Conservation (phyloP, 2,888 invertebrate genomes). For the Volucella zonaria region DNA sequence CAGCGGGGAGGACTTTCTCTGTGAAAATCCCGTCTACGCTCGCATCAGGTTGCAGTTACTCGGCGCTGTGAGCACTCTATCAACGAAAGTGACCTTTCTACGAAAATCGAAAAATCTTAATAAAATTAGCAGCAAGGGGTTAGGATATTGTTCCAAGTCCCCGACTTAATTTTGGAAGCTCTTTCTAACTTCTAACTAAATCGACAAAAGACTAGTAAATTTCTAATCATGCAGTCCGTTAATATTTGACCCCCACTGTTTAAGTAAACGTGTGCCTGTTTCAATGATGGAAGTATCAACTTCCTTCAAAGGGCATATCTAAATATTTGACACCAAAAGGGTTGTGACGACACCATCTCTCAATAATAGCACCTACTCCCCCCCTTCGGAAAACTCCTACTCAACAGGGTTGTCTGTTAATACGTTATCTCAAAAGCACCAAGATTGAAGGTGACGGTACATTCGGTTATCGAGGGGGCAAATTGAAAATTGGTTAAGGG, state of each 20-base stretch:
- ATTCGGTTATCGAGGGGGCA: conserved; percentile 40
- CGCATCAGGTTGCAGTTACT: too few relatives aligned
- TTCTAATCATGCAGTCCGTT: neutral
- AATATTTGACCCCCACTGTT: conserved; percentile 26
- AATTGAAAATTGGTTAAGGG: conserved; percentile 72
- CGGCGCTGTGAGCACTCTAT: too few relatives aligned
- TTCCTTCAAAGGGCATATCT: conserved; percentile 47
- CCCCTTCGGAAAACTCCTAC: neutral
- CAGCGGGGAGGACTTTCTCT: too few relatives aligned
- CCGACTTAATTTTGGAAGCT: too few relatives aligned
- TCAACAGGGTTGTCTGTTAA: conserved; percentile 16
- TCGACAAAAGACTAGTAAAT: neutral
- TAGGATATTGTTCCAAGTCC: neutral
- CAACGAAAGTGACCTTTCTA: too few relatives aligned
- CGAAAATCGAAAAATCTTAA: too few relatives aligned
- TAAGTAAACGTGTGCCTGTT: neutral
- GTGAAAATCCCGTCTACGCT: too few relatives aligned
- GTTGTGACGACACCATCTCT: conserved; percentile 55
- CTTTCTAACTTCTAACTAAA: neutral
- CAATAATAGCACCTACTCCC: conserved; percentile 24
- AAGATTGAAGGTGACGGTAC: conserved; percentile 7
- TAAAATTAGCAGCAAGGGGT: too few relatives aligned
- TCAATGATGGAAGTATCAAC: conserved; percentile 43
- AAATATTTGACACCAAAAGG: conserved; percentile 72
- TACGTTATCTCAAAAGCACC: conserved; percentile 10